Percentiles rank a stretch among this genome's conserved stretches.
phyloP scores from a whole-genome alignment of 2,888 invertebrate species.

The Trilocha varians region DNA sequence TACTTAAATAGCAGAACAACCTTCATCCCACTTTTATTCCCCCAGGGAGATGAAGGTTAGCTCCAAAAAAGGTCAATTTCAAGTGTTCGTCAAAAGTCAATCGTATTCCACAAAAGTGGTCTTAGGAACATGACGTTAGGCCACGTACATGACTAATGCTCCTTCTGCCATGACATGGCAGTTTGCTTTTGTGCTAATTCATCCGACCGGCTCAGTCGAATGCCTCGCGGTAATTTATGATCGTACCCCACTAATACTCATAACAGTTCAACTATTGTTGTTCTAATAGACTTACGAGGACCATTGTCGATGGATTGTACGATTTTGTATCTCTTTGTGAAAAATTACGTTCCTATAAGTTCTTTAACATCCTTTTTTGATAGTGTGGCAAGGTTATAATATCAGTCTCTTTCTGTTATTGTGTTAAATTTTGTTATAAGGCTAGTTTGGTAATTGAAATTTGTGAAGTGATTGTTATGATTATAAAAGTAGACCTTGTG shows the following conservation, averaged over 20 bases:
- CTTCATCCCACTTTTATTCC: no score
- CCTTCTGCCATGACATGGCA: slow-evolving; percentile 45
- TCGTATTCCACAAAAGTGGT: slow-evolving; percentile 21
- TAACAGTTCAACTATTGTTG: slow-evolving; percentile 19
- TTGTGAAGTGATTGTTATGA: no score
- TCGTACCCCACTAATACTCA: slow-evolving; percentile 15
- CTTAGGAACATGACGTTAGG: slow-evolving; percentile 39
- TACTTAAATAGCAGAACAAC: no score
- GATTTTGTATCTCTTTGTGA: slow-evolving; percentile 1
- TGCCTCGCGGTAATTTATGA: slow-evolving; percentile 33
- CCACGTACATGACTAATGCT: slow-evolving; percentile 51
- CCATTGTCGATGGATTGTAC: slow-evolving; percentile 8
- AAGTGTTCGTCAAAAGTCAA: slow-evolving; percentile 7
- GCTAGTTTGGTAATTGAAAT: no score
- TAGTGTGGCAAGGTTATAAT: no score
- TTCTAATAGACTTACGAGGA: slow-evolving; percentile 14
- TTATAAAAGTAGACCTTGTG: no score
- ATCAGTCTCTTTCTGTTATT: no score
- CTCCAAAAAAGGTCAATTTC: no score
- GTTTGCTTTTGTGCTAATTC: slow-evolving; percentile 37
- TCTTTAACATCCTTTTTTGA: not conserved
- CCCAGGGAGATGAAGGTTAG: no score
- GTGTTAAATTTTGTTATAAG: no score
- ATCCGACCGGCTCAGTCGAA: slow-evolving; percentile 35
- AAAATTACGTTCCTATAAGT: not conserved